These are phyloP conservation scores for Bryconaethiops microstoma DNA, from an alignment of 2,797 vertebrate species.

Conservation along the genomic window DNA sequence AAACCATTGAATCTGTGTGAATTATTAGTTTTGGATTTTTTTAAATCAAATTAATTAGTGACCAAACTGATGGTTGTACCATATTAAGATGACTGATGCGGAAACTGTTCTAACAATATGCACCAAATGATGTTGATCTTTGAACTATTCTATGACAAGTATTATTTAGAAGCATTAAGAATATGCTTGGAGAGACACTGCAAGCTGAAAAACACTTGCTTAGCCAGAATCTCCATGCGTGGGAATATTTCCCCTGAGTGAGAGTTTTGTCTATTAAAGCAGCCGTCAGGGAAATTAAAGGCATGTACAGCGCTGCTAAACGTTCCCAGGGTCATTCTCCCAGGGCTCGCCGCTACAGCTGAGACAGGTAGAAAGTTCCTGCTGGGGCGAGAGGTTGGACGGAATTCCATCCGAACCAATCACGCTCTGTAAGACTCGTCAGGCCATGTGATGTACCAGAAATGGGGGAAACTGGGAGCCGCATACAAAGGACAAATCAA, in stretches of 20 bases:
- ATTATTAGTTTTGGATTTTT: not conserved
- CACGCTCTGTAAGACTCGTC: slow-evolving; percentile 29
- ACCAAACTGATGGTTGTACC: not conserved
- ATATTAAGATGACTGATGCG: not conserved
- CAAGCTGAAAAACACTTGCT: slow-evolving; percentile 24
- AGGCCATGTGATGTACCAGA: slow-evolving; percentile 47
- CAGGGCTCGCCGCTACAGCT: slow-evolving; percentile 15
- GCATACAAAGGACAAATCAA: slow-evolving; percentile 36
- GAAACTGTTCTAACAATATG: not conserved
- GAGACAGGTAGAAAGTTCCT: slow-evolving; percentile 43
- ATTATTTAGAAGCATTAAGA: slow-evolving; percentile 5
- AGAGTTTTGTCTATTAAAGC: slow-evolving; percentile 31
- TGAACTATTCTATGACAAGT: not conserved
- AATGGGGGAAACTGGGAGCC: slow-evolving; percentile 20
- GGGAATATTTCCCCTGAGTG: slow-evolving; percentile 30
- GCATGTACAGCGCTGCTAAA: slow-evolving; percentile 32
- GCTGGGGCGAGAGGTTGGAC: not conserved
- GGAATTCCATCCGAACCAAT: slow-evolving; percentile 43
- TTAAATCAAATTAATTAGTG: slow-evolving; percentile 7
- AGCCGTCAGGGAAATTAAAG: slow-evolving; percentile 46
- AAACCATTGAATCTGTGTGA: not conserved
- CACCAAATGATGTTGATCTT: not conserved
- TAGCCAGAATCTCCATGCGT: not conserved
- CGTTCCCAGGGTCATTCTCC: slow-evolving; percentile 31
- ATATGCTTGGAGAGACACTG: not conserved